Base-by-base conservation (phyloP, 2,113 vertebrate species). In the Myodes glareolus region DNA sequence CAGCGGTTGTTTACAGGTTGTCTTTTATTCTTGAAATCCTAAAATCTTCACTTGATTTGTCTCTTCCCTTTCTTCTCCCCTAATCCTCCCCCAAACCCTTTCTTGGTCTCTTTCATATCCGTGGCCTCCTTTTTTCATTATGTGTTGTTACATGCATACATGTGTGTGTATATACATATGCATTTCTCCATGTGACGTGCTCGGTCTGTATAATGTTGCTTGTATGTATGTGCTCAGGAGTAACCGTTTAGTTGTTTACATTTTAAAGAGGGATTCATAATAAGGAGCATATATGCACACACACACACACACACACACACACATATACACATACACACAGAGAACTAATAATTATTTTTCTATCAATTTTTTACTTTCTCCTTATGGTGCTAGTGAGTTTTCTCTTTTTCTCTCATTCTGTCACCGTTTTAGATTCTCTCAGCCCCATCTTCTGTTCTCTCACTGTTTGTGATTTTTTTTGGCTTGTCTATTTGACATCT, bases 401-500 rank as follows among this genome's bases (percentile, higher is more conserved):
- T 31, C 17, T 68, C 36, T 42, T 90, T 91, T 70, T 88, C 8
- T 77, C 10, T 94, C 17, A 11, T 88, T 90, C 91, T 94, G 50
- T 95, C 68, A 72, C 47, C 63, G 7, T 78, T 85, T 92, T 86
- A 61, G 70, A 45, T 36, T 94, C 17, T 94, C 9, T 97, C 10
- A 21, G 12, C n/a, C 39, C 25, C 27, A 39, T 4, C 14, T 91
- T 90, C 47, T 88, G 3, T 80, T 94, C 45, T 87, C 17, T n/a
- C 45, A 77, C 36, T 73, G 5, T 47, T 85, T 81, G 19, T 6
- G 58, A 7, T 58, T 21, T 50, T 36, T 36, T 50, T 86, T 77
- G 61, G 21, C 19, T 7, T 94, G 10, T 85, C 75, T 77, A 9
- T 58, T 91, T 88, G 87, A n/a, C 19, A 73, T 89, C 84, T 96